phyloP scores from a whole-genome alignment of 2,797 vertebrate species.

The Sciurus vulgaris region DNA sequence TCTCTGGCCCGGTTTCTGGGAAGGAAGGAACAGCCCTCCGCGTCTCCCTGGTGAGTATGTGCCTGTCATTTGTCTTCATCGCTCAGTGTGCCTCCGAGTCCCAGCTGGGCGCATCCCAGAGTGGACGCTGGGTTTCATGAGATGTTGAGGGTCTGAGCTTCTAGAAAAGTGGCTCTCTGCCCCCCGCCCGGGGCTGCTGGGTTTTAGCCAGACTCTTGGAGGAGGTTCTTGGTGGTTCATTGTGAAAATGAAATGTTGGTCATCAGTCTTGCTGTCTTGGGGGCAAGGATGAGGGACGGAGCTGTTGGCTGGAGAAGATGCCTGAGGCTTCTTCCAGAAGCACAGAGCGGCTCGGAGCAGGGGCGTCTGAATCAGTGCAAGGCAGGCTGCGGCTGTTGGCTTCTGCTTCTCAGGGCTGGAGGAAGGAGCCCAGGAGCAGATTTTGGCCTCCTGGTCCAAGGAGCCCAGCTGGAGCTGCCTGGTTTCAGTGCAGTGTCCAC shows the following conservation, averaged over 20 bases:
- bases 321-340: background rate
- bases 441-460: slow-evolving; percentile 35
- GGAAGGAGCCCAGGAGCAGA: background rate
- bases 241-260: background rate
- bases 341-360: slow-evolving; percentile 44
- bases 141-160: background rate
- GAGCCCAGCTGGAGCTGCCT: background rate
- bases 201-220: background rate
- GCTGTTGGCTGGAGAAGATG: slow-evolving; percentile 2
- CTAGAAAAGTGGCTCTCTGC: background rate
- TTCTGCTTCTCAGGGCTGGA: slow-evolving; percentile 50
- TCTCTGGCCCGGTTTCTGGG: background rate
- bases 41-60: slow-evolving; percentile 79
- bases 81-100: slow-evolving; percentile 8
- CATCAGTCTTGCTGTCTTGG: background rate
- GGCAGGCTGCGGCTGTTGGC: background rate
- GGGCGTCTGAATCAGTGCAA: slow-evolving; percentile 39
- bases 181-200: background rate
- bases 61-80: slow-evolving; percentile 43
- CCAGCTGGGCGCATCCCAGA: background rate
- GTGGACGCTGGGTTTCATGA: background rate
- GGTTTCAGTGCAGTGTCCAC: background rate
- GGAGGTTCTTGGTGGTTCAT: background rate
- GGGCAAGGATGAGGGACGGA: background rate
- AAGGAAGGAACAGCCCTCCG: background rate